A percentile compares a stretch with the other conserved stretches of the same genome.
These are phyloP conservation scores for Emydura subglobosa DNA, from an alignment of 2,113 vertebrate species.

Conservation along the genomic window DNA sequence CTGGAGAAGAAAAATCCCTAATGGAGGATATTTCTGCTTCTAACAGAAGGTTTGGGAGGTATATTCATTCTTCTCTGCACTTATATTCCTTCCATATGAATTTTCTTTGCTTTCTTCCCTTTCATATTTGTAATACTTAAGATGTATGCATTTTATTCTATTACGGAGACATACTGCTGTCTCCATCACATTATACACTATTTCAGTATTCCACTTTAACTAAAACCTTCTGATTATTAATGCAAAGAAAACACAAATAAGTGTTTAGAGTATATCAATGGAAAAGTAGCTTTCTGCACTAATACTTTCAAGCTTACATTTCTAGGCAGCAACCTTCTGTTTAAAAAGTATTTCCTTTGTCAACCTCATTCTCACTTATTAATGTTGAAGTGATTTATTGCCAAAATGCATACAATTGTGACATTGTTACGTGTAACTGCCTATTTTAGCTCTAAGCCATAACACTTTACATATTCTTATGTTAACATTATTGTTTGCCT, in stretches of 20 bases:
- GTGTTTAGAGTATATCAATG: not conserved
- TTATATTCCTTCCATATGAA: not conserved
- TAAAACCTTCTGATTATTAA: not conserved
- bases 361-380: not conserved
- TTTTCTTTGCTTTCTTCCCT: not conserved
- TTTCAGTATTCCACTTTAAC: not conserved
- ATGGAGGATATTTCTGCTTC: not conserved
- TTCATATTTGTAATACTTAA: not conserved
- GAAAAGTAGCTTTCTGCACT: not conserved
- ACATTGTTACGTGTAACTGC: conserved; percentile 19
- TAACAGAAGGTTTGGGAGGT: not conserved
- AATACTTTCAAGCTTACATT: not conserved
- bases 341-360: conserved; percentile 37
- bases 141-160: not conserved
- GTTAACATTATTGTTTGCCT: conserved; percentile 5
- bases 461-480: not conserved
- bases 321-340: not conserved
- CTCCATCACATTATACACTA: conserved; percentile 1
- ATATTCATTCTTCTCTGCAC: not conserved
- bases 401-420: conserved; percentile 18
- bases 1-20: not conserved
- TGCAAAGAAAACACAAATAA: not conserved
- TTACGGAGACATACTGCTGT: not conserved
- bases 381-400: conserved; percentile 15
- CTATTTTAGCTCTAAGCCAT: not conserved